A percentile compares a stretch with the other conserved stretches of the same genome.
These are phyloP conservation scores for Mesoclemmys tuberculata DNA, from an alignment of 2,113 vertebrate species.

Conservation along the genomic window DNA sequence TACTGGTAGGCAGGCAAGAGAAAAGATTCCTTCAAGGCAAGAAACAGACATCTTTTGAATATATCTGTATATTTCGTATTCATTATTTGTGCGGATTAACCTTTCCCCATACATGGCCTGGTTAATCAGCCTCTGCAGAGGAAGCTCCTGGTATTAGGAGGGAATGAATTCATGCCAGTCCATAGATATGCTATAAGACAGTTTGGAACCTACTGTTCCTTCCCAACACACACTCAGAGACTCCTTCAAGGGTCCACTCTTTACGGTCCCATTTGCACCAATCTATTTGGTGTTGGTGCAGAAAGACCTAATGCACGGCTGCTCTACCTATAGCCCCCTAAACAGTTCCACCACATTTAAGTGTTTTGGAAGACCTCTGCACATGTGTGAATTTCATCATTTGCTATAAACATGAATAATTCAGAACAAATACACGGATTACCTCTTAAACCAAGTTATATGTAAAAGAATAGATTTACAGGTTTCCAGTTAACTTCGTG, in stretches of 20 bases:
- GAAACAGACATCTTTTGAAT: background rate
- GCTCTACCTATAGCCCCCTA: background rate
- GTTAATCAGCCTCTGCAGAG: background rate
- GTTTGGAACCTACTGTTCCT: background rate
- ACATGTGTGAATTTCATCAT: background rate
- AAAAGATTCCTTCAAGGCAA: background rate
- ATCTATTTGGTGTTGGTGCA: background rate
- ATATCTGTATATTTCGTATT: background rate
- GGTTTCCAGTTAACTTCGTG: background rate
- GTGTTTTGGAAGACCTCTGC: background rate
- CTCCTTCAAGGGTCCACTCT: background rate
- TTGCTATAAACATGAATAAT: background rate
- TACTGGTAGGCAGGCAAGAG: background rate
- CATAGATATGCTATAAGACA: accelerated
- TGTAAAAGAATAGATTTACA: accelerated
- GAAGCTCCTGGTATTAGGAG: accelerated
- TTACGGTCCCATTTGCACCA: background rate
- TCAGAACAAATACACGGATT: background rate
- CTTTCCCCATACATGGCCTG: background rate
- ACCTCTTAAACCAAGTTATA: background rate
- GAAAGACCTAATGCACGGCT: background rate
- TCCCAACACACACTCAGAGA: background rate
- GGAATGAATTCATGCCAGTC: background rate
- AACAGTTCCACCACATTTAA: background rate
- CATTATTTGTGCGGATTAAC: background rate